Percentiles rank a stretch among this genome's conserved stretches.
These are phyloP conservation scores for Hippopotamus amphibius DNA, from an alignment of 2,113 vertebrate species.

Conservation along the genomic window DNA sequence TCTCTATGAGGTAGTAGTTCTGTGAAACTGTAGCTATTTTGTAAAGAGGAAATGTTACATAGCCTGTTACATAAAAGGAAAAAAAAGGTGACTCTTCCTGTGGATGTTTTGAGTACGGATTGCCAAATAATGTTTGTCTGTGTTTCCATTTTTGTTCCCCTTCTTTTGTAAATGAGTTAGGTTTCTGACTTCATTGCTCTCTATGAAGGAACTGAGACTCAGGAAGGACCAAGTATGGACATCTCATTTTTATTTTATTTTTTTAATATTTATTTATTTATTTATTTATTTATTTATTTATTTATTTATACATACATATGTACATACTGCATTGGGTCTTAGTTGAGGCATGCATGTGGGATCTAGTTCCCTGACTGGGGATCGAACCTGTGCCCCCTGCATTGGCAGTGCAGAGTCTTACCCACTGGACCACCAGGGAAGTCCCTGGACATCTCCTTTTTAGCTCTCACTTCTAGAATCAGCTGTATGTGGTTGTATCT, in stretches of 20 bases:
- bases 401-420: no score
- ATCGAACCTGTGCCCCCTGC: no score
- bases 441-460: neutral
- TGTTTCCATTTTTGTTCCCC: neutral
- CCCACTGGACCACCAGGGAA: no score
- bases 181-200: neutral
- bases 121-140: neutral
- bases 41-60: neutral
- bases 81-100: neutral
- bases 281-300: no score
- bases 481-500: neutral
- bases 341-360: no score
- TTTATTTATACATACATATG: no score
- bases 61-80: neutral
- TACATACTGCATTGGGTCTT: no score
- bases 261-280: no score
- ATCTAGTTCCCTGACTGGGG: no score
- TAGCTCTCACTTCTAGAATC: neutral
- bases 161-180: neutral
- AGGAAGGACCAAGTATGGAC: neutral
- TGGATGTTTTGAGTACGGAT: neutral
- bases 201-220: neutral
- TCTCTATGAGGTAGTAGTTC: accelerated
- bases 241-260: neutral
- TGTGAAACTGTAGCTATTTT: neutral